Percentiles rank a stretch among this genome's conserved stretches.
phyloP scores from a whole-genome alignment of 2,888 invertebrate genomes.

The Holacanthella duospinosa region DNA sequence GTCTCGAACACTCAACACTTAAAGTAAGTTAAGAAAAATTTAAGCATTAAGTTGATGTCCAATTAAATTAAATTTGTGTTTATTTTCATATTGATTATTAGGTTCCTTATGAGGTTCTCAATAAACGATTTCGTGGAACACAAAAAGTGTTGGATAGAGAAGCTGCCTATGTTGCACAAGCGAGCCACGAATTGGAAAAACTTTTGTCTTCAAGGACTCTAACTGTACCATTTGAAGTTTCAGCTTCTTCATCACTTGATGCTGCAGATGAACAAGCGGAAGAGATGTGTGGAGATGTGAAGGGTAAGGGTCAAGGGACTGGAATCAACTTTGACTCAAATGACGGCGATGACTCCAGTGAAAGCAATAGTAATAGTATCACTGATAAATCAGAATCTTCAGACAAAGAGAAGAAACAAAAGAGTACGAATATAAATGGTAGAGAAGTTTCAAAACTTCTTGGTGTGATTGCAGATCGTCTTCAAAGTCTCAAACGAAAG shows the following conservation, averaged over 20 bases:
- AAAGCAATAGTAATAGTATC: slow-evolving; percentile 16
- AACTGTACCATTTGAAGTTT: not conserved
- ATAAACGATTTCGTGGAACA: slow-evolving; percentile 90
- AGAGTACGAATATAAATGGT: slow-evolving; percentile 41
- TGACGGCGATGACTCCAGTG: slow-evolving; percentile 13
- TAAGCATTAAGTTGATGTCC: not conserved
- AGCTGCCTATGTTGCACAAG: slow-evolving; percentile 73
- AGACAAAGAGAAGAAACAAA: not conserved
- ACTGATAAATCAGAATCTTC: not conserved
- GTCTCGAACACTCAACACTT: slow-evolving; percentile 87
- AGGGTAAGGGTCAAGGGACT: too few species aligned
- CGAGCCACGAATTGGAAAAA: slow-evolving; percentile 67
- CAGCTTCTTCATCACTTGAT: not conserved
- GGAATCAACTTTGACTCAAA: not conserved
- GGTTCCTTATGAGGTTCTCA: slow-evolving; percentile 96
- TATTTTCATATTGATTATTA: too few species aligned
- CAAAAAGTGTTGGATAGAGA: slow-evolving; percentile 91
- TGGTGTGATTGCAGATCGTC: slow-evolving; percentile 77
- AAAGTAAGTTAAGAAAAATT: slow-evolving; percentile 52
- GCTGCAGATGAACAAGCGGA: slow-evolving; percentile 1
- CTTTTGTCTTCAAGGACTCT: slow-evolving; percentile 41
- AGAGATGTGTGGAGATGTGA: not conserved
- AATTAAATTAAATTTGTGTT: not conserved
- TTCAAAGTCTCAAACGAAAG: slow-evolving; percentile 82
- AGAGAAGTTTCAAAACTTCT: slow-evolving; percentile 69